phyloP scores from a whole-genome alignment of 2,888 invertebrate genomes.

The Orthosia gracilis region DNA sequence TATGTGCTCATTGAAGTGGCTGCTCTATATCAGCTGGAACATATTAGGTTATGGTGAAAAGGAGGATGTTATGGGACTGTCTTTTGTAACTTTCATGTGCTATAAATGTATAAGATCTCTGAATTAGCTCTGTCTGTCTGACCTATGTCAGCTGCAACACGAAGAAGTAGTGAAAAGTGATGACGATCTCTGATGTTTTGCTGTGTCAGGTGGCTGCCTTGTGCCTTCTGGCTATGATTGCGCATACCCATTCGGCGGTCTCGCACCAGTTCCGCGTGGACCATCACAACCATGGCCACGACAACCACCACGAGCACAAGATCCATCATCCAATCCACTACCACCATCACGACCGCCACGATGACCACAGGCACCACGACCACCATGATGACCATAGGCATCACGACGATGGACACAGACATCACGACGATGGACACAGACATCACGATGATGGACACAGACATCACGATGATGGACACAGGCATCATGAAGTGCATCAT shows the following conservation, averaged over 20 bases:
- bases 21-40: constrained; percentile 71
- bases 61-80: too few species aligned
- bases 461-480: constrained; percentile 50
- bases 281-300: constrained; percentile 64
- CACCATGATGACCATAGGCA: constrained; percentile 51
- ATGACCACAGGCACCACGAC: constrained; percentile 48
- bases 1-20: constrained; percentile 67
- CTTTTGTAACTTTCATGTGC: too few species aligned
- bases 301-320: constrained; percentile 63
- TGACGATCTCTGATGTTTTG: not conserved
- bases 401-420: constrained; percentile 31
- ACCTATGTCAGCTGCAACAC: too few species aligned
- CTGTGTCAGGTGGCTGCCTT: constrained; percentile 72
- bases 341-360: constrained; percentile 43
- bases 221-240: constrained; percentile 73
- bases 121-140: too few species aligned
- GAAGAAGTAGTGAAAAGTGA: not conserved
- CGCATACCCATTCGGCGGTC: constrained; percentile 73
- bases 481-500: constrained; percentile 26
- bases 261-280: constrained; percentile 77
- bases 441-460: constrained; percentile 29
- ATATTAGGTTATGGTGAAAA: too few species aligned
- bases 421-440: constrained; percentile 49
- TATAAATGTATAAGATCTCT: too few species aligned
- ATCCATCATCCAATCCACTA: constrained; percentile 63